Conservation (phyloP, 2,888 invertebrate genomes). For the Pachymerium ferrugineum region DNA sequence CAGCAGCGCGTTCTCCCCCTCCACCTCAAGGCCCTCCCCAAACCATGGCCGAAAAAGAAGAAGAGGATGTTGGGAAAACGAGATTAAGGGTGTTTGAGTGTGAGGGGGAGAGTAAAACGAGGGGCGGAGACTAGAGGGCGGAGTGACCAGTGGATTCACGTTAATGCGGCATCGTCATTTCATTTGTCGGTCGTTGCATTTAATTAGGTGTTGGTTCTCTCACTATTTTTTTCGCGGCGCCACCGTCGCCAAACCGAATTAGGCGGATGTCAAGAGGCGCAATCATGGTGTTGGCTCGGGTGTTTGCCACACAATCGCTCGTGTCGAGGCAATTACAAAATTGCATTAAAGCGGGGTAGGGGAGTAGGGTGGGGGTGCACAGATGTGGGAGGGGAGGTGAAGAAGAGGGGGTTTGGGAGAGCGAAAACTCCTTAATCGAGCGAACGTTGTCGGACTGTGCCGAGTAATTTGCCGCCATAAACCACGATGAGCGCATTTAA, state of each 20-base stretch:
- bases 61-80: neutral
- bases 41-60: neutral
- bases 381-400: neutral
- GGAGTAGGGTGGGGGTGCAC: neutral
- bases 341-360: slow-evolving; percentile 35
- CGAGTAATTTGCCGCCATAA: slow-evolving; percentile 33
- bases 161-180: neutral
- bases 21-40: neutral
- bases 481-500: slow-evolving; percentile 34
- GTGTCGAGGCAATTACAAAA: slow-evolving; percentile 37
- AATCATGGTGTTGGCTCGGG: slow-evolving; percentile 21
- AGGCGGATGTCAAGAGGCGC: slow-evolving; percentile 21
- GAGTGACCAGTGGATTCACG: neutral
- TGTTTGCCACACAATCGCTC: slow-evolving; percentile 32
- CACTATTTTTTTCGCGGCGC: neutral
- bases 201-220: slow-evolving; percentile 15
- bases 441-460: slow-evolving; percentile 30
- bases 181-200: slow-evolving; percentile 18
- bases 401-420: neutral
- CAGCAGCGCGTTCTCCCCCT: neutral
- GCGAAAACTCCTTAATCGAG: slow-evolving; percentile 30
- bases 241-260: slow-evolving; percentile 21
- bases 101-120: neutral
- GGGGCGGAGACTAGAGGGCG: slow-evolving; percentile 16
- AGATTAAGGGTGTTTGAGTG: neutral